Conservation (phyloP, 1,140 invertebrate genomes). For the Drosophila willistoni region DNA sequence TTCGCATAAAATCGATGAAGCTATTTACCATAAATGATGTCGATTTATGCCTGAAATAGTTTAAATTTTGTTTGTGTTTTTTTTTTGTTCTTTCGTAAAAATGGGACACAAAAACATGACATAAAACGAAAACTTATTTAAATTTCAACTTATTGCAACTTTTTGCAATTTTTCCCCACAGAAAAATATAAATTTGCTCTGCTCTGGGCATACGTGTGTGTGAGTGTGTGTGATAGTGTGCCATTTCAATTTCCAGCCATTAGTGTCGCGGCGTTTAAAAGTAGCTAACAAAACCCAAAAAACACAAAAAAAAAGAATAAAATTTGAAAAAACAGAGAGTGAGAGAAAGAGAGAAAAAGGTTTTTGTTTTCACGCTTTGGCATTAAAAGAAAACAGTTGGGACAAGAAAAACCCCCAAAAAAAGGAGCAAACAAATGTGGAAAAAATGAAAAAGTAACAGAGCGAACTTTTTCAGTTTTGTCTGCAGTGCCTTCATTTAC, state of each 20-base stretch:
- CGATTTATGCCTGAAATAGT: neutral
- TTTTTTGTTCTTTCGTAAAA: neutral
- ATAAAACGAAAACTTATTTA: neutral
- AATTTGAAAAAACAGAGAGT: neutral
- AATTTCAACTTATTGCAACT: neutral
- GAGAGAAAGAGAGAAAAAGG: slow-evolving; percentile 43
- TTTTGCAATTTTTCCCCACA: slow-evolving; percentile 22
- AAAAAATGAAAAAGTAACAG: slow-evolving; percentile 36
- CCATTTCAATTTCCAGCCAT: slow-evolving; percentile 75
- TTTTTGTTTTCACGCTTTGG: slow-evolving; percentile 78
- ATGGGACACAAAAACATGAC: neutral
- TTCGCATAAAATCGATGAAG: neutral
- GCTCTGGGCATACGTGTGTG: slow-evolving; percentile 53
- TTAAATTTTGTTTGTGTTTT: neutral
- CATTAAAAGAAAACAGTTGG: slow-evolving; percentile 76
- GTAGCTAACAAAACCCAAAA: slow-evolving; percentile 23
- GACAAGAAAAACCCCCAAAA: slow-evolving; percentile 27
- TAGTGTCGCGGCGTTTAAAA: slow-evolving; percentile 67
- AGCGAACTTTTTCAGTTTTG: slow-evolving; percentile 73
- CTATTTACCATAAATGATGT: slow-evolving; percentile 2
- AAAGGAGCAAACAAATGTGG: neutral
- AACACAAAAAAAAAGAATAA: neutral
- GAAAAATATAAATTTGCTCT: slow-evolving; percentile 18
- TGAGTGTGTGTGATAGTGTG: slow-evolving; percentile 27
- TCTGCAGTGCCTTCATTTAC: slow-evolving; percentile 48